Evolutionary conservation across 2,888 invertebrate genomes (phyloP), one percentile per base, ranked within the genome.

Genomic region (Eupeodes luniger): DNA sequence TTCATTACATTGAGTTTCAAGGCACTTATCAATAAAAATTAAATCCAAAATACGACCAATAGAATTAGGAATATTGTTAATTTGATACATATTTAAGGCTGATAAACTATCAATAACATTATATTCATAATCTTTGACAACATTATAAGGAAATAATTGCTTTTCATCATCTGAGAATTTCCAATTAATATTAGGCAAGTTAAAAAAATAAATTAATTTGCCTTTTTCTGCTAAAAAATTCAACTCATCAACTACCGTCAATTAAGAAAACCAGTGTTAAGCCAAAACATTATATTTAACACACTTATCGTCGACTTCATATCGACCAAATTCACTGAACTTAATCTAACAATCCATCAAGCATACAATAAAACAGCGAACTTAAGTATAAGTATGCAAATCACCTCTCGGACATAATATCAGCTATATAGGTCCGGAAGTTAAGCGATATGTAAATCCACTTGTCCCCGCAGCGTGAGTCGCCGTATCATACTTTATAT

Each of bases 401-500:
- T 53, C 53, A 75, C 51, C 19, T 51, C 19, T 2, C 5, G 34
- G 4, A 49, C 34, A 19, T 14, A 16, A 64, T 11, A 36, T 27
- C 61, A 51, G n/a, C 19, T 27, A 27, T 27, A 27, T 19, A 36
- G 51, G 14, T 64, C 70, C 79, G 79, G 79, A 79, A 53, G 70
- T 19, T 44, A 10, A 70, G 74, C 77, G 78, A 78, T 82, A 87
- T 87, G 86, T 87, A 83, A 87, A 87, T 82, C 79, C 70, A 79
- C 79, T 79, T 86, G 82, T 75, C 75, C 82, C 62, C 67, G 62
- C 72, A 27, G 27, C 27, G 27, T 27, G 27, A 27, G 27, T 27
- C 27, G 27, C 27, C 27, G 27, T 27, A 27, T 27, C 27, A 27
- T 27, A 27, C 27, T 27, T 27, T 27, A 2, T 27, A 27, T 67